Evolutionary conservation across 2,797 vertebrate species (phyloP), one percentile per base, ranked within the genome.

Genomic region (Lithobates pipiens): DNA sequence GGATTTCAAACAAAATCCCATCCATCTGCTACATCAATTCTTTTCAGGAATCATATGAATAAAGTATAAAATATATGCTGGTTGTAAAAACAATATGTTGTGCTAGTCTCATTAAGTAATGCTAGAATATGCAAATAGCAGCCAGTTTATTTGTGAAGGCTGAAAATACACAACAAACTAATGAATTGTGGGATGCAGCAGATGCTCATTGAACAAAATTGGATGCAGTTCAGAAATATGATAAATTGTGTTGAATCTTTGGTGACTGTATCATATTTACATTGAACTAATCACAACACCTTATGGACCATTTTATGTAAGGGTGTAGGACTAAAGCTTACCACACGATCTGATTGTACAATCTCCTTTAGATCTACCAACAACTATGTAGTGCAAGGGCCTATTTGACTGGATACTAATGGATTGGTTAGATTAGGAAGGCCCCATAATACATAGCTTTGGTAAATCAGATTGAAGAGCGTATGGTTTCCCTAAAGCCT

Each of bases 121-220:
- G 54, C n/a, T 42, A 25, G 13, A 78, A 36, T 67, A 36, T 67
- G 54, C 4, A 63, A 68, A 79, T 79, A 25, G 61, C 77, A 79
- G 39, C 3, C 54, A 65, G 57, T 77, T 63, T 77, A 57, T 36
- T 77, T 16, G 11, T 65, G 29, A 36, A 77, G 44, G 34, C 23
- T 29, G 29, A 77, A 77, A 32, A 61, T 34, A 8, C 23, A 61
- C 57, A 36, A 34, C 23, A 42, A 68, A 79, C 57, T 42, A 70
- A 71, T 71, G 18, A 18, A 1, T 29, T 54, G 25, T 29, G 23
- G 29, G 44, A 76, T 68, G 32, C 7, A 42, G 25, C 77, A 68
- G 63, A 79, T 68, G 77, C n/a, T 44, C n/a, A 44, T 25, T 0
- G 68, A 6, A 79, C 44, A 6, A 29, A 79, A 67, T 79, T 67